Percentiles rank a stretch among this genome's conserved stretches.
Conservation (phyloP, 2,797 vertebrate species). For the Hemitrygon akajei region DNA sequence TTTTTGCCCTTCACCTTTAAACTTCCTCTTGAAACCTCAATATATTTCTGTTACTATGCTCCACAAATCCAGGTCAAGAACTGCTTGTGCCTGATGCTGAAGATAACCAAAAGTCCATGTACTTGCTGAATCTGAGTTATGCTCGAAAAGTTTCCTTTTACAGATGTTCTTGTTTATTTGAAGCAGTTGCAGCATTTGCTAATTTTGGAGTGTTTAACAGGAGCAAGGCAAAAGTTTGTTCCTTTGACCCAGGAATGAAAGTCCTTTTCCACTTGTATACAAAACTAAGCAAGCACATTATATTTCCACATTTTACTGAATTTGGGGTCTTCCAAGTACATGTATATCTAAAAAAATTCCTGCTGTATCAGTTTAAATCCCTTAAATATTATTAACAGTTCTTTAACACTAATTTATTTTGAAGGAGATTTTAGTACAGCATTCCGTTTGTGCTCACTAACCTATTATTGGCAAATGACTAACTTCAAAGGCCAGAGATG, state of each 20-base stretch:
- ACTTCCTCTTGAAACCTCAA: background rate
- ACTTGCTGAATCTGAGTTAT: background rate
- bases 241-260: background rate
- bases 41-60: background rate
- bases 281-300: background rate
- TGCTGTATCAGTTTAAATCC: background rate
- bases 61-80: background rate
- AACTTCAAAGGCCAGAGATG: background rate
- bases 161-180: background rate
- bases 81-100: background rate
- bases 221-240: background rate
- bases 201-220: background rate
- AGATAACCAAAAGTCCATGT: background rate
- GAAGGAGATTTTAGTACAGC: background rate
- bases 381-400: background rate
- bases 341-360: background rate
- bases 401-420: background rate
- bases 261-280: background rate
- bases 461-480: background rate
- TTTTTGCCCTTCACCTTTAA: background rate
- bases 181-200: background rate
- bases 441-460: background rate
- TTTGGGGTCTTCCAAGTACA: background rate
- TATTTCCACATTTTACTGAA: background rate
- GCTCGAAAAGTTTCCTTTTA: background rate